Base-by-base conservation (phyloP, 1,140 invertebrate genomes). In the Drosophila seguyi region DNA sequence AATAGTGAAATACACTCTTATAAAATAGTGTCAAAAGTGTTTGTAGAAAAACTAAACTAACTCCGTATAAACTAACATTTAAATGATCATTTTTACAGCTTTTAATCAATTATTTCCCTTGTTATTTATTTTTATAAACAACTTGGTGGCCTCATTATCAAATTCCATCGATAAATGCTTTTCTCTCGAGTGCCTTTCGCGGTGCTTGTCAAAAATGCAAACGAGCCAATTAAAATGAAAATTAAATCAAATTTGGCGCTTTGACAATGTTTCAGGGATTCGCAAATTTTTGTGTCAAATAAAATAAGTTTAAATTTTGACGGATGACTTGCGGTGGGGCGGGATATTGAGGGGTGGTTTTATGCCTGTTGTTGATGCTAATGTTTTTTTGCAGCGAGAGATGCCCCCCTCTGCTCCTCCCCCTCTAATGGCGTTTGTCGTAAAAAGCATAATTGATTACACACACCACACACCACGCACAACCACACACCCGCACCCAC, bases 381-480 rank as follows among this genome's bases (percentile, higher is more conserved):
- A 72, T 71, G 68, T 58, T 58, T 67, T 67, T 50, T n/a, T 48
- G 25, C 50, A 45, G 36, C 45, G 25, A n/a, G n/a, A n/a, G 55
- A 45, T 53, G 52, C 42, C n/a, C 16, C 20, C 27, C 27, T 22
- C 36, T 11, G 8, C n/a, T 18, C 31, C 11, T 18, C 41, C 29
- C 34, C 48, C 55, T 50, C 34, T 38, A 50, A 50, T 82, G 68
- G 69, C 79, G 63, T 67, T 75, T 79, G 69, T 72, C 75, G 81
- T 82, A 82, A 87, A 87, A 86, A 87, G 79, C 84, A 83, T 87
- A 88, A 87, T 87, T 87, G 84, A 87, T 87, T 83, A 79, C 82
- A 78, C 65, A 69, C 62, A 67, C 45, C 31, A 34, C 31, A 0
- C 31, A 36, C 34, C 42, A 75, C 77, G 56, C 72, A 67, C 61